Base-by-base conservation (phyloP, 1,140 invertebrate species). In the Diorhabda sublineata region DNA sequence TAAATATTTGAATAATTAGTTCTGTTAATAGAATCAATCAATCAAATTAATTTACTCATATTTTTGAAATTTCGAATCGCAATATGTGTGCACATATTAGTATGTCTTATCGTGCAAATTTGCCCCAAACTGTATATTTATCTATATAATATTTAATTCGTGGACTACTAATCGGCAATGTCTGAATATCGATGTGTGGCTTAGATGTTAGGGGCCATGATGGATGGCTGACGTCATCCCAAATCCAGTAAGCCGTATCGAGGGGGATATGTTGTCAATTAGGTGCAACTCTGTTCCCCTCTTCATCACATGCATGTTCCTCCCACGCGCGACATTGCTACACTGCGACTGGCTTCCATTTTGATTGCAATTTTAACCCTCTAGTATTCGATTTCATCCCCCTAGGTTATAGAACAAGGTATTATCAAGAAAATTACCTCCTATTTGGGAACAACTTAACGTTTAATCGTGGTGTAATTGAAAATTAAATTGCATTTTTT, bases 341-440 rank as follows among this genome's bases (percentile, higher is more conserved):
- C 44, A 61, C 7, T 61, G 41, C 26, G 41, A 7, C 4, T 7
- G 59, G 4, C 61, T 42, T 44, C 61, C 61, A 62, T 62, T 62
- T 62, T 62, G 61, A 62, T 62, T 62, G 61, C 61, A 44, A 52
- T 45, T 62, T 62, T 44, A 44, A 62, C 61, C 61, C 61, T 62
- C 61, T 62, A 44, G 61, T 44, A 44, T 42, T 62, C 61, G 61
- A 62, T 62, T 62, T 62, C 61, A 62, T 43, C 61, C 61, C 61
- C 61, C 6, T 43, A n/a, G 43, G 42, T 7, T 62, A 62, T 43
- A 8, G 61, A 62, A 45, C 61, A 62, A 62, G 61, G 61, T 62
- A 62, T 62, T 62, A 62, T 44, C 8, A 8, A 43, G 5, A 52
- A 62, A 62, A 62, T 62, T 62, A 44, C 8, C 44, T 44, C 61